Conservation (phyloP, 1,140 invertebrate species). For the Cataglyphis hispanica region DNA sequence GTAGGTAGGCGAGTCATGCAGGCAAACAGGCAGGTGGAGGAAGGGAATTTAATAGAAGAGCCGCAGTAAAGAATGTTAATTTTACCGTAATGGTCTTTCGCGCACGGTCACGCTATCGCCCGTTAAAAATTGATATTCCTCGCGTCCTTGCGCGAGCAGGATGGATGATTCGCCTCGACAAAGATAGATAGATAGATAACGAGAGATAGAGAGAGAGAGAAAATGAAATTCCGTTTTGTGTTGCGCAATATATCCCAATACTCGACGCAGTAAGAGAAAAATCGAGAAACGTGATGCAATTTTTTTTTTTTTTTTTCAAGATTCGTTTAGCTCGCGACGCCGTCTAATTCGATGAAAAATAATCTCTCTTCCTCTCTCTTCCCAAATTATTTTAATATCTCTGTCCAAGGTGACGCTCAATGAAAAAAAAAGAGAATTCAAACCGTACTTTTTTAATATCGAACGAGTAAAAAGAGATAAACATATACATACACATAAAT, state of each 20-base stretch:
- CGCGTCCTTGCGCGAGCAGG: conserved; percentile 41
- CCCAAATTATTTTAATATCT: conserved; percentile 27
- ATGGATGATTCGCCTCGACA: neutral
- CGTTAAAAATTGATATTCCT: conserved; percentile 55
- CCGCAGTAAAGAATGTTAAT: conserved; percentile 72
- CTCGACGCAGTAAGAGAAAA: neutral
- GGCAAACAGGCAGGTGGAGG: conserved; percentile 60
- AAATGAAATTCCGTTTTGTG: conserved; percentile 50
- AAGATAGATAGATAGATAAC: neutral
- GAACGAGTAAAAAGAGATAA: neutral
- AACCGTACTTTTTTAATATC: neutral
- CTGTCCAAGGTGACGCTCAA: neutral
- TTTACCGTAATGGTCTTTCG: conserved; percentile 64
- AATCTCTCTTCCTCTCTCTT: too few relatives aligned
- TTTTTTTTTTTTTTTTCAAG: neutral
- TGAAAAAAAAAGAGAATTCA: neutral
- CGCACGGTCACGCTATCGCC: conserved; percentile 52
- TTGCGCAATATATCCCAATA: conserved; percentile 57
- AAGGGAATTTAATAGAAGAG: conserved; percentile 76
- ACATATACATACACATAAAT: neutral
- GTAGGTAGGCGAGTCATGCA: conserved; percentile 45
- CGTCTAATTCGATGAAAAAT: too few relatives aligned
- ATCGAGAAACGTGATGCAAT: neutral
- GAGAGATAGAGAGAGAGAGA: conserved; percentile 18
- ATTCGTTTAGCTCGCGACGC: neutral